Base-by-base conservation (phyloP, 92 coral and sea anemone genomes). In the Zoanthus solanderi region DNA sequence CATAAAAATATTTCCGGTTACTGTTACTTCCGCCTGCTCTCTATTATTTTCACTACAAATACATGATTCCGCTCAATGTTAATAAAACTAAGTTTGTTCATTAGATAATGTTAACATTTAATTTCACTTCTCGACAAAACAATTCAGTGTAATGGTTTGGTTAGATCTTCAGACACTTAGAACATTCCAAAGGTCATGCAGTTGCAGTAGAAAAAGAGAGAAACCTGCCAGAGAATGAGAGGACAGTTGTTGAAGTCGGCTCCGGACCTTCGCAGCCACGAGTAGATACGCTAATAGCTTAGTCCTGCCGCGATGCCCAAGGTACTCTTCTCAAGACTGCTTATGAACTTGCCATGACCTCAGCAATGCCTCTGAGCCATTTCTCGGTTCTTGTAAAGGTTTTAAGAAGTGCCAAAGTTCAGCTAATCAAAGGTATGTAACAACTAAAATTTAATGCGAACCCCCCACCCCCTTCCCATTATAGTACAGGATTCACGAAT, bases 331-430 rank as follows among this genome's bases (percentile, higher is more conserved):
- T 69, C 0, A 69, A 30, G 29, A 69, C 74, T 7, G 74, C 74
- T 0, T 9, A 30, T 69, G 44, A 69, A 16, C 45, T 69, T 9
- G 63, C 80, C 1, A 31, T 83, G 63, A 44, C 75, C 67, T 14
- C 66, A 48, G 42, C 87, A 34, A 83, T 83, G 87, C 80, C 76
- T 4, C 87, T 80, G 71, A 34, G 53, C 45, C 77, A 63, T 69
- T 83, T 83, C 57, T 0, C 87, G 1, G 87, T 83, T 23, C 87
- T 83, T 3, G 80, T 83, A 0, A 75, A 75, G 56, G 78, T 75
- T 2, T 46, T 75, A 46, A 13, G 14, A 58, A 75, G 45, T 75
- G 78, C 78, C 29, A 75, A 75, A 7, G 78, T 47, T 9, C 58
- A 45, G 78, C 78, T 74, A 7, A 37, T 16, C 16, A 44, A 15